A percentile compares a stretch with the other conserved stretches of the same genome.
Conservation (phyloP, 2,888 invertebrate species). For the Orthosia incerta region DNA sequence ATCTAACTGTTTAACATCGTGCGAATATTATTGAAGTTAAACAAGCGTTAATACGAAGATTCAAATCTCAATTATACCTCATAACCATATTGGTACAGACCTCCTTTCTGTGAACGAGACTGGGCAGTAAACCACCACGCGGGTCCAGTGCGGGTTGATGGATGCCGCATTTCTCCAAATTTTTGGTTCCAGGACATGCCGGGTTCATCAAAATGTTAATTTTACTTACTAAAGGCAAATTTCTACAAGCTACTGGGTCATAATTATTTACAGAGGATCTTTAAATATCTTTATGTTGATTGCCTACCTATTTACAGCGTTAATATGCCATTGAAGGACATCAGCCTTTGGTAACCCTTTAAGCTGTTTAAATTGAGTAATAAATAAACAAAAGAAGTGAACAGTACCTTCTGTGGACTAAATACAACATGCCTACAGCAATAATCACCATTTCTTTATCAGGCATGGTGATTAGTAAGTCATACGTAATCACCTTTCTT, state of each 20-base stretch:
- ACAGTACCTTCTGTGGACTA: neutral
- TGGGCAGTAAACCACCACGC: no score
- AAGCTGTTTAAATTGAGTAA: neutral
- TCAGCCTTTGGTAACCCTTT: neutral
- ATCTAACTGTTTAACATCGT: slow-evolving; percentile 21
- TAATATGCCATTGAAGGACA: neutral
- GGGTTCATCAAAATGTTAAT: no score
- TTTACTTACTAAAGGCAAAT: neutral
- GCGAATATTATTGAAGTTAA: slow-evolving; percentile 24
- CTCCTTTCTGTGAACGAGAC: no score
- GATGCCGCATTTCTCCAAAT: no score
- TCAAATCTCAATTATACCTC: neutral
- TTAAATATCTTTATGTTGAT: neutral
- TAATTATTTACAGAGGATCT: slow-evolving; percentile 2
- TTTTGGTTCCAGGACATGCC: no score
- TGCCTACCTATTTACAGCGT: neutral
- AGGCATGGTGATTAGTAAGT: no score
- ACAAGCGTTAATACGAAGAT: neutral
- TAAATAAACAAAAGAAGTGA: neutral
- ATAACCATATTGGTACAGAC: no score
- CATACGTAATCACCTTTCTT: no score
- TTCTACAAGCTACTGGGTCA: neutral
- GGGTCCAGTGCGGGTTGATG: no score
- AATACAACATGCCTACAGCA: neutral
- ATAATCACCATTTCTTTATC: no score